Evolutionary conservation across 2,797 vertebrate genomes (phyloP), one percentile per base, ranked within the genome.

Genomic region (Myotis daubentonii): DNA sequence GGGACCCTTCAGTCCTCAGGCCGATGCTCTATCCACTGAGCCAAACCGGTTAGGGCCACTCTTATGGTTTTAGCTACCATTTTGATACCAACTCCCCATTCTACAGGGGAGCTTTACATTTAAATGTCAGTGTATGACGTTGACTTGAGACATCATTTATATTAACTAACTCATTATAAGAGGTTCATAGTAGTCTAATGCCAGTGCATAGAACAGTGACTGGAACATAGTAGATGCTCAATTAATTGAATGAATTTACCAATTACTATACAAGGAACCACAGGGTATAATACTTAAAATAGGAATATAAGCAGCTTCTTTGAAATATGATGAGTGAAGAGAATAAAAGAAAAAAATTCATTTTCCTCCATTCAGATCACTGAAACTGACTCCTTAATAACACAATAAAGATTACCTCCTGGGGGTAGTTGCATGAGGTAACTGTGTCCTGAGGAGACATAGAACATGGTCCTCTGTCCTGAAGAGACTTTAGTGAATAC

Each of bases 351-450:
- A 33, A 94, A 92, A 94, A 72, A 84, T 13, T 92, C 9, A 88
- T 62, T 95, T 92, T 89, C 38, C 30, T 68, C 9, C 66, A 5
- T 89, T 94, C 30, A 87, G n/a, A 65, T 33, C 36, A 88, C 15
- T 88, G 17, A 68, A 91, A 94, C 33, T 78, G 66, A 92, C 11
- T 86, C 2, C n/a, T 41, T 51, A 44, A 60, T 72, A 82, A 81
- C 66, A 51, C n/a, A 44, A 60, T 33, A 5, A 90, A 78, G 30
- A 86, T 92, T 98, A 99, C 99, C 99, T 99, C 99, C 86, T 99
- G 99, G 6, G 99, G 97, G 97, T 98, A 99, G 98, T 94, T 99
- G 98, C 98, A 99, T 95, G 98, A 98, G 93, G 98, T 97, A 87
- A 98, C 95, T 72, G 98, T 98, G 86, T 99, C 99, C 76, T 98